Base-by-base conservation (phyloP, 2,888 invertebrate genomes). In the Tryphoninae sp. region DNA sequence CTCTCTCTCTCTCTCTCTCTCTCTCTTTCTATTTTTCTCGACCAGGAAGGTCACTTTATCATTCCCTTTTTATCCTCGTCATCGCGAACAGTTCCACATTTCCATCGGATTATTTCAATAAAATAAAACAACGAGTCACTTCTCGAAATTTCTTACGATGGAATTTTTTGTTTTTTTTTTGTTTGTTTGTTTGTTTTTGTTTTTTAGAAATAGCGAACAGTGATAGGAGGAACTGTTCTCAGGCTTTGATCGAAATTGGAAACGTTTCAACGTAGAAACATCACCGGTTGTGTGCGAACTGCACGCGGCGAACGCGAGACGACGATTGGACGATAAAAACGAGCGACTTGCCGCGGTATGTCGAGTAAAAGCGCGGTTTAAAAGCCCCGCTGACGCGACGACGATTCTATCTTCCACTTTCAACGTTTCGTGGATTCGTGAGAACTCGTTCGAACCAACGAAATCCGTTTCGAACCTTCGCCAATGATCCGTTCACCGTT, bases 261-360 rank as follows among this genome's bases (percentile, higher is more conserved):
- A 26, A 2, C 9, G 55, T 45, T 72, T 76, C 75, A 78, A 67
- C 78, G 75, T 61, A 62, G 78, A 45, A 76, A 82, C 76, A 82
- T 82, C 45, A 73, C 73, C 82, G 82, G 75, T 62, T 64, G 49
- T 9, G 75, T 33, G 33, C 33, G 6, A 33, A 77, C 72, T 68
- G 49, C 65, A 73, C 79, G 72, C 76, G 71, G 76, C 64, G 76
- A 72, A 51, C 67, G 59, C 79, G 68, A 69, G 51, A 73, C 79
- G 79, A 77, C 64, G 79, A 82, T 82, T 82, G 79, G 71, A 76
- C 40, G 62, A 58, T 19, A 23, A 72, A 62, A 65, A 22, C 16
- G 55, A 22, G 62, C 77, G 76, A 62, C 68, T 55, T 62, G 22
- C 23, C 55, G 67, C 68, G 68, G 68, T 49, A 68, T 51, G 33